Evolutionary conservation across 2,888 invertebrate species (phyloP).

Genomic region (Nephrotoma appendiculata): DNA sequence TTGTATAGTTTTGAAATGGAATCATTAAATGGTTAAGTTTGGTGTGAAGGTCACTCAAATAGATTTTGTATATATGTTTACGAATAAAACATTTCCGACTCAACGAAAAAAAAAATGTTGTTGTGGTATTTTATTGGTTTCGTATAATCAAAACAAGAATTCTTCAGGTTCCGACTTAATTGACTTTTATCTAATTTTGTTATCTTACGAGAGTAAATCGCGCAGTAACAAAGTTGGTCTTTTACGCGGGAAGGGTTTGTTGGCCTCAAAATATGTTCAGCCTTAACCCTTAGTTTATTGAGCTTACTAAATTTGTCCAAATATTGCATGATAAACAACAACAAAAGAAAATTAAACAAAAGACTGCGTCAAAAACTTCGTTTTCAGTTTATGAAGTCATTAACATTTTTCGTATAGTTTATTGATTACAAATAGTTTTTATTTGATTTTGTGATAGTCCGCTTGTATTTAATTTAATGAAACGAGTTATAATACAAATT

Average conservation of each 20-base stretch:
- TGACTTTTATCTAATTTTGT: no score
- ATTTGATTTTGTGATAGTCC: background rate
- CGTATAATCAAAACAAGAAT: background rate
- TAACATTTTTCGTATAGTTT: background rate
- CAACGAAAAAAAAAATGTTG: background rate
- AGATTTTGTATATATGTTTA: background rate
- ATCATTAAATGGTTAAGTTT: background rate
- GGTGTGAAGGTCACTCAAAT: background rate
- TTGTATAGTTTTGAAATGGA: background rate
- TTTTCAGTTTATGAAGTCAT: background rate
- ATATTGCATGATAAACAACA: background rate
- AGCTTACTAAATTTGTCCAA: background rate
- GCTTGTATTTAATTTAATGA: background rate
- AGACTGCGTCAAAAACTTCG: background rate
- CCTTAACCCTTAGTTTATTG: background rate
- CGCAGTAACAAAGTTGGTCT: background rate
- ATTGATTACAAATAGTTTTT: background rate
- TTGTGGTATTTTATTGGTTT: background rate
- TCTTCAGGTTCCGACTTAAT: background rate
- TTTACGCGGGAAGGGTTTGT: background rate
- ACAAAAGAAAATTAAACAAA: background rate
- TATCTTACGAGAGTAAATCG: background rate
- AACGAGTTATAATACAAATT: background rate
- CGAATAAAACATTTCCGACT: background rate
- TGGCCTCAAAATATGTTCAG: background rate